These are phyloP conservation scores for Chelonus formosanus DNA, from an alignment of 2,888 invertebrate species.

Conservation along the genomic window DNA sequence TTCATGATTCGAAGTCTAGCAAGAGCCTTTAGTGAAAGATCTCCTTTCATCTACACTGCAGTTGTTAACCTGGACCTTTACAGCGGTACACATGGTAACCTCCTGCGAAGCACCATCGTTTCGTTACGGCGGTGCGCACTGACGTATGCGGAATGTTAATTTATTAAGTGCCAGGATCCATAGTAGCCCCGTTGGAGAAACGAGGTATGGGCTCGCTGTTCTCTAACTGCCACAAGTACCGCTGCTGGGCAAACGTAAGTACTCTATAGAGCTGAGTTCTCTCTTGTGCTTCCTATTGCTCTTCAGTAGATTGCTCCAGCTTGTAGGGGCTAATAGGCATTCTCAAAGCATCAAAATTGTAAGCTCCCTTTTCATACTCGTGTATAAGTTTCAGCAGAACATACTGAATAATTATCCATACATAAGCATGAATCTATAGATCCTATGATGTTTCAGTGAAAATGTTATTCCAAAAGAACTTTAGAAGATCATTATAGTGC, in stretches of 20 bases:
- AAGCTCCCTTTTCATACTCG: conserved; percentile 5
- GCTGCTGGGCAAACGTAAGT: neutral
- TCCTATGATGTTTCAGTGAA: too few species aligned
- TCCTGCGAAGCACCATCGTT: conserved; percentile 29
- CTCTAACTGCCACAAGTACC: conserved; percentile 27
- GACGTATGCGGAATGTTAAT: conserved; percentile 41
- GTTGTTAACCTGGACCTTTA: conserved; percentile 34
- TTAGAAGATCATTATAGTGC: too few species aligned
- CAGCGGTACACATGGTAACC: conserved; percentile 30
- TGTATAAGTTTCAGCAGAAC: conserved; percentile 7
- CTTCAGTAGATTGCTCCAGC: conserved; percentile 9
- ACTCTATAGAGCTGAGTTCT: neutral
- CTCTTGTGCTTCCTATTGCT: neutral
- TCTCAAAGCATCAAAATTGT: conserved; percentile 17
- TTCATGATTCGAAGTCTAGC: neutral
- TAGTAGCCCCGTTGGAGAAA: conserved; percentile 28
- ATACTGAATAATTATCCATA: conserved; percentile 29
- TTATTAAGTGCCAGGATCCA: conserved; percentile 37
- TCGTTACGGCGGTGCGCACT: conserved; percentile 33
- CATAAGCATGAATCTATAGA: conserved; percentile 14
- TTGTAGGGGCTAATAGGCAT: conserved; percentile 28
- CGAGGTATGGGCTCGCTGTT: conserved; percentile 22
- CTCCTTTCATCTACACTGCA: conserved; percentile 24
- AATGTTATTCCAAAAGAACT: too few species aligned
- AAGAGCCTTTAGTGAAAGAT: neutral